Base-by-base conservation (phyloP, 2,888 invertebrate species). In the Dynastes maya region DNA sequence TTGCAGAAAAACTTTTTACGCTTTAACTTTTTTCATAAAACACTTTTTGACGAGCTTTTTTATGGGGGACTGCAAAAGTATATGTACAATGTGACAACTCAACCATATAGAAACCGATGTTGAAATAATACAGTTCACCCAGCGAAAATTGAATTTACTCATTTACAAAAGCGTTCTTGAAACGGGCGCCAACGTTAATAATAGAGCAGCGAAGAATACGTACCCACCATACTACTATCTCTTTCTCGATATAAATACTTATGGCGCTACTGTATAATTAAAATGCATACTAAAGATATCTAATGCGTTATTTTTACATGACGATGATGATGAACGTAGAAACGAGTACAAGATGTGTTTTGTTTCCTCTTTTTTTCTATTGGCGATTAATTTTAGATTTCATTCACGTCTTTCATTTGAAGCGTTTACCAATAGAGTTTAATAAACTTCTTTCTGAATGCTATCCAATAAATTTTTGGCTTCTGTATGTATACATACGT, bases 201-300 rank as follows among this genome's bases (percentile, higher is more conserved):
- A 58, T 58, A 58, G 55, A 22, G 22, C 16, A 22, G 9, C 5
- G 27, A 8, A 22, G 55, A 58, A 58, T 58, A 58, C 2, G 55
- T 9, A 22, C 55, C 8, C 16, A 16, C 11, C 45, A 11, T 45
- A 45, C 45, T 27, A 22, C 55, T 58, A n/a, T 72, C 58, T 72
- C 40, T 29, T n/a, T 37, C 45, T 58, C 11, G 37, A 58, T 72
- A 58, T 72, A 72, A 72, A 72, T 72, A 72, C 58, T 40, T 53
- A 4, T 32, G 72, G 72, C 72, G 72, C 72, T 72, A 40, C 37
- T 16, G 55, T 40, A 72, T 72, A 72, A 72, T 58, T 72, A 72
- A 72, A 72, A 58, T 72, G 72, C 58, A 40, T 58, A 58, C 72
- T 72, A 72, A 72, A 72, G 72, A 72, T 72, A 72, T 72, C 58